phyloP scores from a whole-genome alignment of 1,140 invertebrate genomes.

The Drosophila rufa region DNA sequence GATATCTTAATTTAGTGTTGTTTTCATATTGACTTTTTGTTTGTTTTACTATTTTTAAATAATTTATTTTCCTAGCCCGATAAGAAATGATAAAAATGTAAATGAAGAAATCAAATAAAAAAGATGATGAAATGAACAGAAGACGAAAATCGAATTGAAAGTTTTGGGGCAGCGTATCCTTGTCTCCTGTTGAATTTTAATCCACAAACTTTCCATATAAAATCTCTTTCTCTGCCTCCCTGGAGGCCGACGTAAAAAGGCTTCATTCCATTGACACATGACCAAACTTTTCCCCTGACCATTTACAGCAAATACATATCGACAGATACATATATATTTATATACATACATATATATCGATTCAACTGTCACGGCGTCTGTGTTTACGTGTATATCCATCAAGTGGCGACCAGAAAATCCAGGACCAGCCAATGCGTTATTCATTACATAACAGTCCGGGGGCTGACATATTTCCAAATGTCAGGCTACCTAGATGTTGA shows the following conservation, averaged over 20 bases:
- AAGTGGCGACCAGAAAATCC: conserved; percentile 46
- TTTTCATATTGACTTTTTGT: conserved; percentile 63
- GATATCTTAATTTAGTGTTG: conserved; percentile 55
- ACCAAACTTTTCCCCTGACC: conserved; percentile 64
- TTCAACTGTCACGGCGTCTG: conserved; percentile 63
- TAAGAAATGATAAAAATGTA: conserved; percentile 43
- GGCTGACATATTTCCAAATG: conserved; percentile 74
- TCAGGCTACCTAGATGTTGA: conserved; percentile 65
- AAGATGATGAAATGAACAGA: conserved; percentile 15
- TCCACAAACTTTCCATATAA: conserved; percentile 9
- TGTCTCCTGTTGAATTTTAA: conserved; percentile 1
- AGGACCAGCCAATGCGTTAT: conserved; percentile 66
- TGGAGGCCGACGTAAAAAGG: conserved; percentile 40
- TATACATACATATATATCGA: conserved; percentile 28
- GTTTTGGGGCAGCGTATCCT: background rate
- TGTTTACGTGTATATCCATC: conserved; percentile 75
- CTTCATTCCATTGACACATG: conserved; percentile 67
- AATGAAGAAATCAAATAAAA: conserved; percentile 48
- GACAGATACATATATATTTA: conserved; percentile 10
- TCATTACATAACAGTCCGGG: conserved; percentile 61
- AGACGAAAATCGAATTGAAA: background rate
- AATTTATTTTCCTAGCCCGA: conserved; percentile 62
- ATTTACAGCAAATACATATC: conserved; percentile 54
- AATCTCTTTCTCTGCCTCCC: conserved; percentile 20
- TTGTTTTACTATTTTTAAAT: conserved; percentile 80